Percentiles rank a stretch among this genome's conserved stretches.
Conservation (phyloP, 2,888 invertebrate genomes). For the Scrobipalpa costella region DNA sequence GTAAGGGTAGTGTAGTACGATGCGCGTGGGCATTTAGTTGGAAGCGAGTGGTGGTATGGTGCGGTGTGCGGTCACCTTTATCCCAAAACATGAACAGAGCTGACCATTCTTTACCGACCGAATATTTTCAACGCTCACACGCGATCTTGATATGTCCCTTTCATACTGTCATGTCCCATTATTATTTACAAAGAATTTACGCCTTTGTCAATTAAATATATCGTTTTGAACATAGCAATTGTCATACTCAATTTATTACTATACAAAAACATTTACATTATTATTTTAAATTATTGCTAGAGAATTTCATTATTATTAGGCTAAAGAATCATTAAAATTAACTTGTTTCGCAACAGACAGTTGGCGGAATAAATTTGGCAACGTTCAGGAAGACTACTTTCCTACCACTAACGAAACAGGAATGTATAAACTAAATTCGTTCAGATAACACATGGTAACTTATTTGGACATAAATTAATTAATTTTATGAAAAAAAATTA, state of each 20-base stretch:
- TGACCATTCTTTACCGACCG: neutral
- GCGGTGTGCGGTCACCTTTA: neutral
- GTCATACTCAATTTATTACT: constrained; percentile 65
- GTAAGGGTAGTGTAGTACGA: constrained; percentile 29
- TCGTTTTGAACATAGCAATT: constrained; percentile 57
- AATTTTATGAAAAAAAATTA: constrained; percentile 50
- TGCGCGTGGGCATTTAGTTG: too few species aligned
- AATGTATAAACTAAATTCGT: constrained; percentile 79
- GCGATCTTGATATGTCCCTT: constrained; percentile 60
- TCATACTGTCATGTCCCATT: constrained; percentile 40
- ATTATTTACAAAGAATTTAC: constrained; percentile 61
- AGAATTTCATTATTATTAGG: constrained; percentile 76
- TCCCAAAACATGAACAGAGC: neutral
- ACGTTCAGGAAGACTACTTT: constrained; percentile 81
- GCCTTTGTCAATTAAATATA: constrained; percentile 44
- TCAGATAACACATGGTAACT: constrained; percentile 78
- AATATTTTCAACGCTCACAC: constrained; percentile 49
- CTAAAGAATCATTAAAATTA: constrained; percentile 68
- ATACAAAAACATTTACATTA: constrained; percentile 80
- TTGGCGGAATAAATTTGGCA: constrained; percentile 79
- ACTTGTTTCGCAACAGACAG: constrained; percentile 75
- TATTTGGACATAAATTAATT: constrained; percentile 63
- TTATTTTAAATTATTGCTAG: constrained; percentile 76
- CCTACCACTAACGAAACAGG: constrained; percentile 79
- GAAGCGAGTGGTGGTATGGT: neutral